phyloP scores from a whole-genome alignment of 1,140 invertebrate genomes.

The Drosophila quadrilineata region DNA sequence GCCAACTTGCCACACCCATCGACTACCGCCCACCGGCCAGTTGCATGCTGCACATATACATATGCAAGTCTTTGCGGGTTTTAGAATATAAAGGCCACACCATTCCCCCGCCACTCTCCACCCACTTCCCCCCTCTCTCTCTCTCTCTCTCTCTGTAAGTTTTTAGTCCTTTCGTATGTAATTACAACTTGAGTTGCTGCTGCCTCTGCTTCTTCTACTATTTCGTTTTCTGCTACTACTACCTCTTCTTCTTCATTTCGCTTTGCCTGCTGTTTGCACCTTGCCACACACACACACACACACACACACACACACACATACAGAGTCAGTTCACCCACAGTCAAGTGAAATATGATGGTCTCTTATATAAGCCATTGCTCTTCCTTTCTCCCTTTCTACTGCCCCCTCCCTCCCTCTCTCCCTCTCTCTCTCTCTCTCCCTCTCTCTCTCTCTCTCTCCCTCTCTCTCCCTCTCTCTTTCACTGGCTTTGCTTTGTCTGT shows the following conservation, averaged over 20 bases:
- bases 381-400: too few species aligned
- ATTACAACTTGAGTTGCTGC: slow-evolving; percentile 60
- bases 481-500: background rate
- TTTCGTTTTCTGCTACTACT: too few species aligned
- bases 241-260: too few species aligned
- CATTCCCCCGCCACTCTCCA: background rate
- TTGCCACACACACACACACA: slow-evolving; percentile 16
- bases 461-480: slow-evolving; percentile 11
- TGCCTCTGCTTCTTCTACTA: too few species aligned
- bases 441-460: background rate
- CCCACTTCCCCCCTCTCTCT: background rate
- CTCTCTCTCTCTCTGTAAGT: background rate
- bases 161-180: slow-evolving; percentile 42
- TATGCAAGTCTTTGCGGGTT: slow-evolving; percentile 45
- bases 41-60: slow-evolving; percentile 20
- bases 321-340: slow-evolving; percentile 11
- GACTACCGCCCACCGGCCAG: background rate
- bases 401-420: slow-evolving; percentile 12
- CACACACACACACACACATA: slow-evolving; percentile 25
- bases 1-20: background rate
- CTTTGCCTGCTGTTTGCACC: slow-evolving; percentile 54
- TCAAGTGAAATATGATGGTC: slow-evolving; percentile 63
- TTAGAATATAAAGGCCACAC: slow-evolving; percentile 59
- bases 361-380: slow-evolving; percentile 49
- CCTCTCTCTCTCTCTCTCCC: background rate